Percentiles rank a stretch among this genome's conserved stretches.
Conservation (phyloP, 2,113 vertebrate species). For the Channa argus region DNA sequence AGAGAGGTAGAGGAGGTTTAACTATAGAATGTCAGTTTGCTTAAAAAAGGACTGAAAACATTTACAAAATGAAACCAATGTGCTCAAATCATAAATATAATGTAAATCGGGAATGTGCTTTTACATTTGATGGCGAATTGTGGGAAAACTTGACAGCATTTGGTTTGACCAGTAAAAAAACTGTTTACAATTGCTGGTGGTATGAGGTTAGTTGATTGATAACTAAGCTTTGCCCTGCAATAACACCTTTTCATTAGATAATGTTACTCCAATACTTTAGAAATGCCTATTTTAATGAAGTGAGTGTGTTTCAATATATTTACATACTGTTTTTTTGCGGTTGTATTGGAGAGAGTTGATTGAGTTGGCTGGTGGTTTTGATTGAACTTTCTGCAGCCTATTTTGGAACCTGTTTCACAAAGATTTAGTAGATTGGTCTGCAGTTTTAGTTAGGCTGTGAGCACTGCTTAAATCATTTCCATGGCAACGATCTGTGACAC, state of each 20-base stretch:
- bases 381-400: background rate
- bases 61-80: constrained; percentile 26
- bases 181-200: constrained; percentile 50
- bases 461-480: no score
- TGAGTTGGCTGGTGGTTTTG: constrained; percentile 10
- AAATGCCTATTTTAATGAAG: constrained; percentile 11
- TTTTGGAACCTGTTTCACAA: constrained; percentile 1
- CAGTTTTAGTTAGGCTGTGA: background rate
- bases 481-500: no score
- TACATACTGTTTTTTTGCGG: constrained; percentile 5
- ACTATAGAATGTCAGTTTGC: background rate
- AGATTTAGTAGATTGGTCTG: background rate
- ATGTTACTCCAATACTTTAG: background rate
- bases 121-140: constrained; percentile 8
- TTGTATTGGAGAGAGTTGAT: constrained; percentile 3
- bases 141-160: constrained; percentile 17
- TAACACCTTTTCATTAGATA: constrained; percentile 6
- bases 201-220: constrained; percentile 46
- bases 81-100: background rate
- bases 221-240: constrained; percentile 34
- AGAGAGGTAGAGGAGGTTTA: constrained; percentile 60
- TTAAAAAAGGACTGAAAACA: constrained; percentile 3
- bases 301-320: background rate
- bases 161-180: constrained; percentile 28
- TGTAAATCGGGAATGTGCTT: constrained; percentile 33